Evolutionary conservation across 2,113 vertebrate species (phyloP).

Genomic region (Asarcornis scutulata): DNA sequence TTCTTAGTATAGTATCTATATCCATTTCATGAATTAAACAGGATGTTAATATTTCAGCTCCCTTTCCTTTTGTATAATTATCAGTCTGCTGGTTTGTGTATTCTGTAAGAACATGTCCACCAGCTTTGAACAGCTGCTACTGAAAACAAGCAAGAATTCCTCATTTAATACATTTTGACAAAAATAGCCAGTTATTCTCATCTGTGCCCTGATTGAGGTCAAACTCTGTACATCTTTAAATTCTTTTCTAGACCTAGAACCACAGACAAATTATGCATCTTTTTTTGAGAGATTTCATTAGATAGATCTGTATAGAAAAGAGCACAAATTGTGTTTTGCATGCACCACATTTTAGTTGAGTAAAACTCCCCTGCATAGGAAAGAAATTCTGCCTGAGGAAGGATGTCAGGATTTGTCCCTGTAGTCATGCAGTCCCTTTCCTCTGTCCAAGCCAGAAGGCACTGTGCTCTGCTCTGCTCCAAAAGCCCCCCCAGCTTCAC

Average conservation of each 20-base stretch:
- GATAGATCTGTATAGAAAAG: constrained; percentile 19
- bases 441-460: background rate
- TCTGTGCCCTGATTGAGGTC: background rate
- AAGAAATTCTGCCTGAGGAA: background rate
- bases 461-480: background rate
- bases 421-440: background rate
- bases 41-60: constrained; percentile 30
- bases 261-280: background rate
- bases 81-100: background rate
- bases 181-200: background rate
- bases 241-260: background rate
- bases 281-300: constrained; percentile 28
- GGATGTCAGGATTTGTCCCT: background rate
- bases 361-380: background rate
- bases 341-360: background rate
- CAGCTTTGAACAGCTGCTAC: constrained; percentile 42
- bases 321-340: background rate
- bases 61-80: constrained; percentile 44
- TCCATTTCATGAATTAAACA: constrained; percentile 60
- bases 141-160: constrained; percentile 10
- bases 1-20: constrained; percentile 2
- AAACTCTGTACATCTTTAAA: background rate
- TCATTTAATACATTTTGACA: constrained; percentile 5
- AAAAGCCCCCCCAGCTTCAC: background rate
- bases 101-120: background rate